These are phyloP conservation scores for Paramisgurnus dabryanus DNA, from an alignment of 2,113 vertebrate genomes.

Conservation along the genomic window DNA sequence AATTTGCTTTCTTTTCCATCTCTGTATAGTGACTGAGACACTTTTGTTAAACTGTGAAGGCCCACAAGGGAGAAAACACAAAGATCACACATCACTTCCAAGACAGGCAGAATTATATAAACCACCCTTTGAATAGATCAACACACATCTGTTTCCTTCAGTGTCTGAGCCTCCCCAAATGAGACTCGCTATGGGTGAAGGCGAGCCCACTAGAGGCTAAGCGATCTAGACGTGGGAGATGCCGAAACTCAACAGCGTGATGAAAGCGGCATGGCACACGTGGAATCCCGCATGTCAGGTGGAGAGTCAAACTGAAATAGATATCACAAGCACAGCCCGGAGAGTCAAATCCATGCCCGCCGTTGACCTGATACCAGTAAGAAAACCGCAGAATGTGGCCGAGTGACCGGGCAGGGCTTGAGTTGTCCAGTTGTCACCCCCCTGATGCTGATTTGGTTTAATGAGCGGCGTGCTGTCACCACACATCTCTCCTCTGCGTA, in stretches of 20 bases:
- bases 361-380: constrained; percentile 59
- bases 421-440: constrained; percentile 76
- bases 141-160: constrained; percentile 74
- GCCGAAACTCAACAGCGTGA: constrained; percentile 68
- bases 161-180: constrained; percentile 75
- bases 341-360: constrained; percentile 53
- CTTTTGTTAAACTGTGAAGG: not conserved
- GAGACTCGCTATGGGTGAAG: constrained; percentile 70
- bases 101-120: constrained; percentile 1
- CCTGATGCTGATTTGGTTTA: constrained; percentile 79
- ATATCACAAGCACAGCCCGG: constrained; percentile 71
- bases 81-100: not conserved
- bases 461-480: constrained; percentile 79
- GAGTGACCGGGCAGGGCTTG: constrained; percentile 69
- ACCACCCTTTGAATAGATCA: constrained; percentile 70
- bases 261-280: constrained; percentile 58
- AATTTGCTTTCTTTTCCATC: not conserved
- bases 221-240: constrained; percentile 71
- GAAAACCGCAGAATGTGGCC: constrained; percentile 11
- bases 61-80: not conserved
- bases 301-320: constrained; percentile 73
- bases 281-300: constrained; percentile 68
- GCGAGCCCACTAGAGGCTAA: constrained; percentile 70
- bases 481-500: constrained; percentile 80
- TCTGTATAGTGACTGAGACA: not conserved